Evolutionary conservation across 2,797 vertebrate species (phyloP), one percentile per base, ranked within the genome.

Genomic region (Neopelma chrysocephalum): DNA sequence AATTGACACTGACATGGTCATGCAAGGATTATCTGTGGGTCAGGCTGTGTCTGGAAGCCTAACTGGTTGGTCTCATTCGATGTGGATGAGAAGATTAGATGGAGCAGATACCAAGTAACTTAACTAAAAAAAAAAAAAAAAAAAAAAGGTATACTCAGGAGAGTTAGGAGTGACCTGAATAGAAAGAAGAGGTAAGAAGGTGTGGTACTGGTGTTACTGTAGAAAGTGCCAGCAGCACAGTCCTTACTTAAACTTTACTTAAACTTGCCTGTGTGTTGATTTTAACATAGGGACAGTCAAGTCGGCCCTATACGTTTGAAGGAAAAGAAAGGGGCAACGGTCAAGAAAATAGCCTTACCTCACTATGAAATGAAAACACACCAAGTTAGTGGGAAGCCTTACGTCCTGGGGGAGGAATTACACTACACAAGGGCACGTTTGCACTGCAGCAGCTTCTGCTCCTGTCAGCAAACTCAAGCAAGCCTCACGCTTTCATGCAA

Each of bases 401-500:
- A 22, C 60, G 36, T 92, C 81, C 38, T 26, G 13, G 60, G 57
- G 42, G 29, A 57, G 53, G 66, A 80, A 64, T 47, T 16, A 0
- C 4, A 1, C 73, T 77, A 36, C 81, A 60, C 3, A 3, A 73
- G 58, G 73, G 15, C 16, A 32, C 9, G 0, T 43, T 70, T 62
- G n/a, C 69, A 19, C 66, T 81, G 76, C 76, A 85, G 42, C 68
- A 76, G 5, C 58, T 87, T 40, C 68, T 0, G 2, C 68, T 82
- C 71, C 11, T n/a, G 36, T 21, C 60, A 71, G 31, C 40, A 60
- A 36, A 85, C 45, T 12, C 8, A 8, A 51, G 53, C 3, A 40
- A 57, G 34, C 18, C 54, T 61, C 0, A 0, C 0, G 0, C 34
- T 64, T 36, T 48, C 18, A 40, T 3, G 1, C 0, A 0, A 23